Conservation (phyloP, 2,797 vertebrate genomes). For the Anisognathus igniventris region DNA sequence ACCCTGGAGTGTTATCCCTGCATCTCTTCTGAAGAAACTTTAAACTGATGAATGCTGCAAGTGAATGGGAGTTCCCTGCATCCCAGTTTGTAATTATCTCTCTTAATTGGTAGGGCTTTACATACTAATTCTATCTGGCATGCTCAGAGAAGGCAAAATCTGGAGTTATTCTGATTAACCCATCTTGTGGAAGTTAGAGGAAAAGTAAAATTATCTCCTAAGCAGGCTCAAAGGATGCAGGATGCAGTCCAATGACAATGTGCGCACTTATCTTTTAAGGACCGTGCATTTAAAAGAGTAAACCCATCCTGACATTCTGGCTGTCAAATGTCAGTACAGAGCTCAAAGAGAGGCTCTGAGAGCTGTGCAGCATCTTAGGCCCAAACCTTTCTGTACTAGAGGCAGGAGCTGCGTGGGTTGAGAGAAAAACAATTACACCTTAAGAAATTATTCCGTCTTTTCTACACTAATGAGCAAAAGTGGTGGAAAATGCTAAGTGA, state of each 20-base stretch:
- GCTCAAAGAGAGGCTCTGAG: not conserved
- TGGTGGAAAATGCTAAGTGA: not conserved
- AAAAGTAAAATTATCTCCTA: not conserved
- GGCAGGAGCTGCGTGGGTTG: not conserved
- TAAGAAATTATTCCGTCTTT: not conserved
- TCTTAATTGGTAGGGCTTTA: constrained; percentile 39
- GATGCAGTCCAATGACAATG: not conserved
- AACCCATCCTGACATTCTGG: not conserved
- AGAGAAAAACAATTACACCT: not conserved
- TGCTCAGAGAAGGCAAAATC: not conserved
- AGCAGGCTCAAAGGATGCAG: not conserved
- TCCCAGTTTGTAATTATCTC: not conserved
- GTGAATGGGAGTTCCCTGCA: constrained; percentile 11
- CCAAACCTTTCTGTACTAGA: not conserved
- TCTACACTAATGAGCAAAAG: not conserved
- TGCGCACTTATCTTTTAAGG: not conserved
- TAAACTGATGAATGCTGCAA: constrained; percentile 30
- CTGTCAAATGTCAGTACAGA: not conserved
- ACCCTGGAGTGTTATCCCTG: not conserved
- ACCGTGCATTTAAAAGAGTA: not conserved
- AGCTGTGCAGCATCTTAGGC: not conserved
- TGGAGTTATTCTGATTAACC: not conserved
- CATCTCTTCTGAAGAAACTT: constrained; percentile 32
- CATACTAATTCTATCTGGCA: not conserved
- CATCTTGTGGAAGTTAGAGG: not conserved